phyloP scores from a whole-genome alignment of 2,113 vertebrate genomes.

The Odocoileus virginianus region DNA sequence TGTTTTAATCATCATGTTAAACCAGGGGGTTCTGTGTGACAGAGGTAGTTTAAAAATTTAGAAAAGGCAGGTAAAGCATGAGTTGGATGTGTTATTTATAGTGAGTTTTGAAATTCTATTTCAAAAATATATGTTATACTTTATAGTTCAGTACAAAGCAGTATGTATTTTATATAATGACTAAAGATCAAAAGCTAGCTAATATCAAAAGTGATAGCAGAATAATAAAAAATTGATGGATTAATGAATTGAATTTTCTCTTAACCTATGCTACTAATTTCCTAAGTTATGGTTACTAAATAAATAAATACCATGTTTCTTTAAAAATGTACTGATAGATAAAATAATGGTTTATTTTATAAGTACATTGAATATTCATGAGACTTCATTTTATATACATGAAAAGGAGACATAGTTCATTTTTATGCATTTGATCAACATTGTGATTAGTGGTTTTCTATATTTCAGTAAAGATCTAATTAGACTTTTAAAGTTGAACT shows the following conservation, averaged over 20 bases:
- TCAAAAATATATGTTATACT: neutral
- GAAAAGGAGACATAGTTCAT: neutral
- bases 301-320: neutral
- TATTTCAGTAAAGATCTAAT: neutral
- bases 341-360: slow-evolving; percentile 8
- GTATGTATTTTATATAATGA: neutral
- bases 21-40: neutral
- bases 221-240: neutral
- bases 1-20: neutral
- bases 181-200: neutral
- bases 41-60: neutral
- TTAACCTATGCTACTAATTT: neutral
- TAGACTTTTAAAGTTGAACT: neutral
- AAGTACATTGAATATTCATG: neutral
- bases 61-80: neutral
- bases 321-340: neutral
- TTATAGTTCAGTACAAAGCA: neutral
- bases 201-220: neutral
- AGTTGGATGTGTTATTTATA: neutral
- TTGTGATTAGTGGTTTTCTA: neutral
- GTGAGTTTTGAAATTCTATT: neutral
- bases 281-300: neutral
- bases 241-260: neutral
- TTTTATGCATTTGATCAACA: neutral
- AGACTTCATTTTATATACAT: neutral